A percentile compares a stretch with the other conserved stretches of the same genome.
Evolutionary conservation across 2,888 invertebrate species (phyloP).

Genomic region (Thumatha senex): DNA sequence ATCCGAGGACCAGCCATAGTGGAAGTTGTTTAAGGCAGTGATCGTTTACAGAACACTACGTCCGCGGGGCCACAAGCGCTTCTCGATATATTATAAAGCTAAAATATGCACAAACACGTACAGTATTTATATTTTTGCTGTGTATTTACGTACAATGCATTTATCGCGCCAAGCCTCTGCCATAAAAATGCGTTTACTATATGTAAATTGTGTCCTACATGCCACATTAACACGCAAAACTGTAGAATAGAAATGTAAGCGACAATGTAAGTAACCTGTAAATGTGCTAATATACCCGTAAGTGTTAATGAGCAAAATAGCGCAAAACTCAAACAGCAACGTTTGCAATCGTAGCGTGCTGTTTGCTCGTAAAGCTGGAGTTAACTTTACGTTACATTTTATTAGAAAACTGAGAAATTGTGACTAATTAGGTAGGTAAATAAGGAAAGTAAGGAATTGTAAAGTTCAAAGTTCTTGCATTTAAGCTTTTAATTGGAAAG

Average conservation of each 20-base stretch:
- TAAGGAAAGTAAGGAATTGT: too few relatives aligned
- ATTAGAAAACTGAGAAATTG: not conserved
- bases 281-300: not conserved
- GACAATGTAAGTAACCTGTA: too few relatives aligned
- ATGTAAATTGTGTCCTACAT: not conserved
- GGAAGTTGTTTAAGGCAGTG: too few relatives aligned
- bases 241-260: slow-evolving; percentile 3
- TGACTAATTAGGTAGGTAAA: too few relatives aligned
- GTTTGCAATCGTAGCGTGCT: not conserved
- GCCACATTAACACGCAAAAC: not conserved
- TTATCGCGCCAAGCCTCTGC: not conserved
- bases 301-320: not conserved
- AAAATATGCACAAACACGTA: not conserved
- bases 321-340: not conserved
- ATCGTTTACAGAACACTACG: too few relatives aligned
- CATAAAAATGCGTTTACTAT: not conserved
- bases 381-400: not conserved
- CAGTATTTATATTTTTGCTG: too few relatives aligned
- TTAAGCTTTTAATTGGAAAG: too few relatives aligned
- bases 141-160: too few relatives aligned
- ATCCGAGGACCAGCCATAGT: too few relatives aligned
- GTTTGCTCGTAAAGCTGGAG: not conserved
- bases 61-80: too few relatives aligned
- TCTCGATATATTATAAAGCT: too few relatives aligned
- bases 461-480: too few relatives aligned